These are phyloP conservation scores for Psettodes erumei DNA, from an alignment of 2,113 vertebrate genomes.

Conservation along the genomic window DNA sequence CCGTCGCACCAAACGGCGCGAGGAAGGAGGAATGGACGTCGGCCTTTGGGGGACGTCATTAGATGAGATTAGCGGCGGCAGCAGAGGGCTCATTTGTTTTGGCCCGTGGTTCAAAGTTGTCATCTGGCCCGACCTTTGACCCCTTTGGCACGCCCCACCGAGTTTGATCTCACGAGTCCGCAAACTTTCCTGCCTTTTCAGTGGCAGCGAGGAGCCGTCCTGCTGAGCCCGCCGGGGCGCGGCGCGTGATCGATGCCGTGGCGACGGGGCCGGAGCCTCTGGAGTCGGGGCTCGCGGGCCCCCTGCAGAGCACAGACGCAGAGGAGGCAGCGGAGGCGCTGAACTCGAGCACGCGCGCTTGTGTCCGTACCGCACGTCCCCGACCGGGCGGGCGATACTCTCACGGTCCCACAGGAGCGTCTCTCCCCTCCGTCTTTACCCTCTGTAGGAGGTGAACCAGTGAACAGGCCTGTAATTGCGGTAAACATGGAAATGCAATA, in stretches of 20 bases:
- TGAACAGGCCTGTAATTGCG: conserved; percentile 62
- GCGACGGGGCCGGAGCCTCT: too few relatives aligned
- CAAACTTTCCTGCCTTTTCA: conserved; percentile 20
- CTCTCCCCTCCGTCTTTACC: conserved; percentile 42
- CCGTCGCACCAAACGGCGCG: conserved; percentile 22
- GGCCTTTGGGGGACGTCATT: conserved; percentile 56
- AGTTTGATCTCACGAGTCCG: conserved; percentile 19
- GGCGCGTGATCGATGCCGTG: too few relatives aligned
- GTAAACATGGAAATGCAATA: conserved; percentile 72
- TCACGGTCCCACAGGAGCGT: conserved; percentile 52
- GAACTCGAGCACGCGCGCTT: conserved; percentile 12
- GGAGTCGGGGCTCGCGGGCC: too few relatives aligned
- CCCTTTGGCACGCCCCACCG: conserved; percentile 21
- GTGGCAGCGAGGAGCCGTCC: too few relatives aligned
- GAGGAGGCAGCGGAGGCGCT: conserved; percentile 44
- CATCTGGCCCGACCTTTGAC: conserved; percentile 55
- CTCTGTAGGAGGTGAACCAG: conserved; percentile 59
- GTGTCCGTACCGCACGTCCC: not conserved
- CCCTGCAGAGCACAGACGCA: conserved; percentile 28
- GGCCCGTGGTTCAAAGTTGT: conserved; percentile 56
- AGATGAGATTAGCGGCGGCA: conserved; percentile 56
- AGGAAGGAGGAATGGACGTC: conserved; percentile 38
- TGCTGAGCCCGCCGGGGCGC: too few relatives aligned
- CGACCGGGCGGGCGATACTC: conserved; percentile 30
- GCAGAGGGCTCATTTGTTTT: conserved; percentile 50